Evolutionary conservation across 2,797 vertebrate species (phyloP).

Genomic region (Sciaenops ocellatus): DNA sequence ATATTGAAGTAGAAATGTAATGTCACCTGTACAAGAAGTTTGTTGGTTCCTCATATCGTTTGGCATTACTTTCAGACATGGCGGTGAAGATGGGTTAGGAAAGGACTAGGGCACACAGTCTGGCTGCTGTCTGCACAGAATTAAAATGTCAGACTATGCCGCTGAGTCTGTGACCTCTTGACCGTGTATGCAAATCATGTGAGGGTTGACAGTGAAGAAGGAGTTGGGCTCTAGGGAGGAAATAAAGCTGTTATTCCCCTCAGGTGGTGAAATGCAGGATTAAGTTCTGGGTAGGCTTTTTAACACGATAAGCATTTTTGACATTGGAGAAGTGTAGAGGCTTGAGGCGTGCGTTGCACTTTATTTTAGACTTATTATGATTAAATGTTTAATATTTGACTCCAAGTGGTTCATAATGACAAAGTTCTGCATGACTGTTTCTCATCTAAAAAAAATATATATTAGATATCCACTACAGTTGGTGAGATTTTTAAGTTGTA

Average conservation of each 20-base stretch:
- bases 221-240: slow-evolving; percentile 53
- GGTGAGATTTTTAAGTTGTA: not conserved
- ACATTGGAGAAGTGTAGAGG: slow-evolving; percentile 36
- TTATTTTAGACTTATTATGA: slow-evolving; percentile 50
- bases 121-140: slow-evolving; percentile 72
- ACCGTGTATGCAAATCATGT: slow-evolving; percentile 76
- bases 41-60: not conserved
- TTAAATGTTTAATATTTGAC: slow-evolving; percentile 51
- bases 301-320: slow-evolving; percentile 54
- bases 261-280: slow-evolving; percentile 53
- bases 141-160: slow-evolving; percentile 78
- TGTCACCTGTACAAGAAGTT: slow-evolving; percentile 15
- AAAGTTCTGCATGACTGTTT: not conserved
- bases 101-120: slow-evolving; percentile 47
- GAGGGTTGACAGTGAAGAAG: slow-evolving; percentile 65
- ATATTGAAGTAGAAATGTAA: not conserved
- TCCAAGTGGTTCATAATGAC: slow-evolving; percentile 37
- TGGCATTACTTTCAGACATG: slow-evolving; percentile 36
- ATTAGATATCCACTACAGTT: not conserved
- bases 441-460: not conserved
- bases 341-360: slow-evolving; percentile 55
- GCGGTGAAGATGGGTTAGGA: slow-evolving; percentile 34
- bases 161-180: slow-evolving; percentile 73
- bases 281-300: slow-evolving; percentile 49
- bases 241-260: slow-evolving; percentile 62